Conservation (phyloP, 2,888 invertebrate genomes). For the Volucella inflata region DNA sequence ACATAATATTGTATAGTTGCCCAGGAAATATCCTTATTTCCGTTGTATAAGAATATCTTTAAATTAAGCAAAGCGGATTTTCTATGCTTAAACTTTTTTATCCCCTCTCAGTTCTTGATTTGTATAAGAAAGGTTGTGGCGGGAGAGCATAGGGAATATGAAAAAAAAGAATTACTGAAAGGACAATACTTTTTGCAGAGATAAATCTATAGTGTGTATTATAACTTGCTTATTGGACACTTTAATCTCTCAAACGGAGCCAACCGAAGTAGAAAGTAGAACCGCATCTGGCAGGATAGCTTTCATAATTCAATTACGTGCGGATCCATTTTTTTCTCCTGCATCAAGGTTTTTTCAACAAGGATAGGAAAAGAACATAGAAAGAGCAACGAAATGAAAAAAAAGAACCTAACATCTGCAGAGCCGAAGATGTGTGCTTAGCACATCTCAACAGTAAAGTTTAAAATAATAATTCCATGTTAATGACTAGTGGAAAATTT, state of each 20-base stretch:
- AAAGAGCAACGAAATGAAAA: slow-evolving; percentile 1
- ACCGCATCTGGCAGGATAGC: slow-evolving; percentile 17
- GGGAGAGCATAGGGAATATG: too few relatives aligned
- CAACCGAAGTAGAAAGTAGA: slow-evolving; percentile 6
- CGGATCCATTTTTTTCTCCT: slow-evolving; percentile 2
- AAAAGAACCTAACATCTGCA: slow-evolving; percentile 16
- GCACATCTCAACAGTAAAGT: slow-evolving; percentile 39
- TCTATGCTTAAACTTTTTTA: neutral
- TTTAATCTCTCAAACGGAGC: slow-evolving; percentile 52
- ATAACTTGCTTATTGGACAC: slow-evolving; percentile 64
- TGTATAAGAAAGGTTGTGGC: too few relatives aligned
- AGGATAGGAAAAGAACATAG: slow-evolving; percentile 10
- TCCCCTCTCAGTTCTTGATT: neutral
- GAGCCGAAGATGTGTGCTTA: slow-evolving; percentile 41
- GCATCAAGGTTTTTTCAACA: slow-evolving; percentile 10
- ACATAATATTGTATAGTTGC: neutral
- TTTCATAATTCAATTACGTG: slow-evolving; percentile 61
- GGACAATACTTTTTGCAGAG: slow-evolving; percentile 39
- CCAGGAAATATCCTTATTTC: neutral
- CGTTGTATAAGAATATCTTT: neutral
- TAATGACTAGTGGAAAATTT: slow-evolving; percentile 42
- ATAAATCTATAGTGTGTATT: slow-evolving; percentile 57
- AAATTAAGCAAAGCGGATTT: slow-evolving; percentile 19
- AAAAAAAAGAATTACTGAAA: too few relatives aligned
- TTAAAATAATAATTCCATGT: slow-evolving; percentile 50